Evolutionary conservation across 2,888 invertebrate genomes (phyloP), one percentile per base, ranked within the genome.

Genomic region (Scelioninae gen. 2): DNA sequence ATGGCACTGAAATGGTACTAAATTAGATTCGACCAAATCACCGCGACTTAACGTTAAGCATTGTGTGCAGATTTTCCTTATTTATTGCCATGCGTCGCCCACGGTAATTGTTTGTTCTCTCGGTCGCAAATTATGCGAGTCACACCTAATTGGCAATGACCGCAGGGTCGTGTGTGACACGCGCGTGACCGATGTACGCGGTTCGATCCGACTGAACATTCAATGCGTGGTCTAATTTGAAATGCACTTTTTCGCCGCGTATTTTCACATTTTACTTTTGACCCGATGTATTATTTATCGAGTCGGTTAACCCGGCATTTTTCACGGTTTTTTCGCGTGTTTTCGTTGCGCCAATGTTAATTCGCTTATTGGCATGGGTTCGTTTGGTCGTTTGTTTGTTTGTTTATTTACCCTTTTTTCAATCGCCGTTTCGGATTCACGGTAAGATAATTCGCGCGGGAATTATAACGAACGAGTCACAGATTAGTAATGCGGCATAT

Each of bases 141-240:
- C 75, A 64, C 76, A 76, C 76, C 69, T 75, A 76, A 76, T 76
- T 76, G 74, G 67, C 73, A 73, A 73, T 69, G 75, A 75, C 73
- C 74, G 65, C 72, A 48, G 68, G 77, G 73, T 72, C 67, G 67
- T 53, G 70, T 68, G 63, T 68, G 70, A 76, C 67, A 74, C 67
- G 69, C 74, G 52, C 76, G 71, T 71, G 69, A 70, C 72, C 73
- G 60, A 43, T 67, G 53, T 50, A 65, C 63, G 63, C 53, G 43
- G 46, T 74, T 73, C 63, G 63, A 67, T 45, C 37, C 55, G 60
- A 53, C 64, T 63, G 64, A 57, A 65, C 65, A 67, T 65, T 53
- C 39, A 43, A 48, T 55, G 39, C 52, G 25, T 41, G 41, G 22
- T 53, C 18, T 67, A 50, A 45, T 64, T 53, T 18, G 50, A 43